Evolutionary conservation across 2,888 invertebrate species (phyloP), one percentile per base, ranked within the genome.

Genomic region (Lithophane semibrunnea): DNA sequence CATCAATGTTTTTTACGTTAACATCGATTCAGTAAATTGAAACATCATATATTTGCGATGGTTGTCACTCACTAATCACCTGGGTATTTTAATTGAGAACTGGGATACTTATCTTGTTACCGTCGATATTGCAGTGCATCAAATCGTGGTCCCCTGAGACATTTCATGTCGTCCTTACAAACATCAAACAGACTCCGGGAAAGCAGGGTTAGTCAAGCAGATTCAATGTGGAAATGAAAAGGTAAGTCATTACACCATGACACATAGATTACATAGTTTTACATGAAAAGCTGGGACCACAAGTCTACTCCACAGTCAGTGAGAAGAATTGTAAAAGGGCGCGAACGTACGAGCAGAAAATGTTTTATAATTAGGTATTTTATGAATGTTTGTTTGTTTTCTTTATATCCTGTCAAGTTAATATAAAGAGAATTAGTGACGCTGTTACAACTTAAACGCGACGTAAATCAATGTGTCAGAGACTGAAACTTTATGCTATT

Each of bases 1-100:
- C 79, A 73, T 29, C 68, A 71, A 74, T 81, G 60, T 56, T 68
- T 63, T 69, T 80, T 47, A 75, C 42, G 75, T 47, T 66, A 42
- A 54, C 42, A 63, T 61, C 24, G 42, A 64, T 63, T 66, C 37
- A 49, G n/a, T 56, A 24, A 63, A 60, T 67, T 70, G 47, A 18
- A 83, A 76, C 75, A 83, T 79, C 65, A 73, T 85, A 75, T 58
- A 80, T 69, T 71, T 80, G 49, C 29, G 79, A 86, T 88, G 88
- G 88, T 86, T 79, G 88, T 83, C 88, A 88, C 88, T 88, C 88
- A 88, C 88, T 82, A 83, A 85, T 79, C 85, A 77, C 60, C 49
- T 63, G 64, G 64, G 52, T 71, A 58, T 58, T 73, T 21, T 13
- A 67, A 29, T 74, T 69, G 18, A 68, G 29, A 54, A 69, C 61